Evolutionary conservation across 2,797 vertebrate species (phyloP).

Genomic region (Heteromormyrus szaboi): DNA sequence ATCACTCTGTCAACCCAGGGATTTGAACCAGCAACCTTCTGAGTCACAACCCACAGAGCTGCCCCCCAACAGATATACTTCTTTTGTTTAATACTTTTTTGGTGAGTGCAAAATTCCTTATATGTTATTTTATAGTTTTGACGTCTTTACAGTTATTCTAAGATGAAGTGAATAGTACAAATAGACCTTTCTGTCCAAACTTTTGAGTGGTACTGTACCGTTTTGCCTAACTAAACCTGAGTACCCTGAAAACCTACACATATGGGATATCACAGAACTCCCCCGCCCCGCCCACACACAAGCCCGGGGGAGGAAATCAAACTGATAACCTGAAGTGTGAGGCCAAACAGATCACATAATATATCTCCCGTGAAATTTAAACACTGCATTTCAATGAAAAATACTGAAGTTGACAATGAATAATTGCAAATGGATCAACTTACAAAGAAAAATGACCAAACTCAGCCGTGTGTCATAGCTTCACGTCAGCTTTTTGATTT

Average conservation of each 20-base stretch:
- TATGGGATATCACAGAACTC: neutral
- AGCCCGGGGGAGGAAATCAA: neutral
- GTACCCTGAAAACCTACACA: neutral
- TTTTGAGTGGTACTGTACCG: neutral
- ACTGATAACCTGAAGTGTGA: neutral
- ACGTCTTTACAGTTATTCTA: neutral
- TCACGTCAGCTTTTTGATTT: neutral
- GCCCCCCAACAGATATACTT: neutral
- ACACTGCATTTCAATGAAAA: slow-evolving; percentile 1
- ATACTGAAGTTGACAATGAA: neutral
- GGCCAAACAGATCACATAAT: neutral
- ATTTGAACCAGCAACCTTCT: neutral
- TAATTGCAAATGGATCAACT: neutral
- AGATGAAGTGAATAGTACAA: neutral
- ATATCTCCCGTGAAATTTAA: neutral
- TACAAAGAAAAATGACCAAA: neutral
- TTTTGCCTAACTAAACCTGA: neutral
- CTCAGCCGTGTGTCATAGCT: neutral
- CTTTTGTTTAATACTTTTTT: neutral
- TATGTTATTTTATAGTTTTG: neutral
- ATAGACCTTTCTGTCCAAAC: neutral
- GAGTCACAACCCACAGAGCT: neutral
- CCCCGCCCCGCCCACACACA: neutral
- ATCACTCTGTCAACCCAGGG: neutral
- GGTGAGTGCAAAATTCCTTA: neutral